Conservation (phyloP, 2,113 vertebrate genomes). For the Tachycineta bicolor region DNA sequence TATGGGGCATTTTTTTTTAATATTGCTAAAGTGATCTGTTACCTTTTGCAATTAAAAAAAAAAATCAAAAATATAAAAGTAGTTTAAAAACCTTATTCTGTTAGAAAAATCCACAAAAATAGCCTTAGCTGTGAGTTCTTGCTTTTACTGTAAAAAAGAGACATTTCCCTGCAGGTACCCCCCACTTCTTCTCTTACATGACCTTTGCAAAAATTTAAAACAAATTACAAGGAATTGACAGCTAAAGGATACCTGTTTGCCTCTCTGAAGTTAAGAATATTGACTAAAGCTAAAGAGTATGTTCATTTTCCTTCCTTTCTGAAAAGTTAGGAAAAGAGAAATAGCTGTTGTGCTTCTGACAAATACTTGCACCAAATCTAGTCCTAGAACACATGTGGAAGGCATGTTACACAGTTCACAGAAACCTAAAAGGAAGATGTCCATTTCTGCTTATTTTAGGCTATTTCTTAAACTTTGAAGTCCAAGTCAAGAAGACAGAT, state of each 20-base stretch:
- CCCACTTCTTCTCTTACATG: not conserved
- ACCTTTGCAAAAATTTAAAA: conserved; percentile 17
- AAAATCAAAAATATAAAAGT: not conserved
- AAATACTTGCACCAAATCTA: not conserved
- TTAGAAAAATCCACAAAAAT: conserved; percentile 27
- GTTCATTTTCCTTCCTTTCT: not conserved
- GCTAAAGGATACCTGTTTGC: not conserved
- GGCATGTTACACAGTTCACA: not conserved
- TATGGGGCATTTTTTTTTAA: not conserved
- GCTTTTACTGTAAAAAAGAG: not conserved
- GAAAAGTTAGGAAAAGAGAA: not conserved
- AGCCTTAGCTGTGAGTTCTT: not conserved
- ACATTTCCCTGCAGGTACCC: not conserved
- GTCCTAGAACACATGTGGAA: not conserved
- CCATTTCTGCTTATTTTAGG: not conserved
- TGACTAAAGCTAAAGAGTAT: not conserved
- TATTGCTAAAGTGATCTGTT: not conserved
- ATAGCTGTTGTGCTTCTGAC: not conserved
- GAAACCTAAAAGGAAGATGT: not conserved
- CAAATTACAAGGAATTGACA: not conserved
- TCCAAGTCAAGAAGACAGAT: not conserved
- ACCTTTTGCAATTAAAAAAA: not conserved
- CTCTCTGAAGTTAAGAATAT: not conserved
- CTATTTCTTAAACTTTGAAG: not conserved
- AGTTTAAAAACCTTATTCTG: not conserved